phyloP scores from a whole-genome alignment of 1,140 invertebrate species.

The Anastatus disparis region DNA sequence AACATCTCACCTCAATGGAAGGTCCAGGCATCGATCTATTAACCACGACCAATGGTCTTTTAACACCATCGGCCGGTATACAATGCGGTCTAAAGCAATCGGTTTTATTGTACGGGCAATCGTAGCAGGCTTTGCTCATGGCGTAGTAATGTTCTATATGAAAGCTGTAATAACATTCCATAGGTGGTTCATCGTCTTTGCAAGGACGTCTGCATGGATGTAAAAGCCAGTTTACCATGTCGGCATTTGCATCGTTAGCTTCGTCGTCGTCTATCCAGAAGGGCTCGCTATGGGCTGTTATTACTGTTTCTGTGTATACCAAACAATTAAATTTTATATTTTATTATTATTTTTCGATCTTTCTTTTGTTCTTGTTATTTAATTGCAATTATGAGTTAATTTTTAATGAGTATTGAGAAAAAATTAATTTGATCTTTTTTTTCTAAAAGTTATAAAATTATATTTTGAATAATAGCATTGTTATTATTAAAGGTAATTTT shows the following conservation, averaged over 20 bases:
- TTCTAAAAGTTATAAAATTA: no score
- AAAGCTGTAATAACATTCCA: constrained; percentile 78
- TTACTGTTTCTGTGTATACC: not conserved
- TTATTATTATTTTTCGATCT: no score
- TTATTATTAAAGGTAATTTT: no score
- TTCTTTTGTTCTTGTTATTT: no score
- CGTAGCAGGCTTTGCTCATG: constrained; percentile 87
- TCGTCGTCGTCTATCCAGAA: constrained; percentile 8
- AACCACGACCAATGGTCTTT: constrained; percentile 78
- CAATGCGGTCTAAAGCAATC: constrained; percentile 85
- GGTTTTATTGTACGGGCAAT: constrained; percentile 80
- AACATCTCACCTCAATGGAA: constrained; percentile 75
- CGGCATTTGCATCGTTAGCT: not conserved
- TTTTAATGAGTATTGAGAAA: no score
- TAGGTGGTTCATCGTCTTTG: constrained; percentile 65
- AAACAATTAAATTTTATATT: no score
- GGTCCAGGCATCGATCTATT: constrained; percentile 91
- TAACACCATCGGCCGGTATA: constrained; percentile 82
- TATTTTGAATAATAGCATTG: no score
- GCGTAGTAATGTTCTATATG: constrained; percentile 82
- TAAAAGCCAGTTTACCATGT: not conserved
- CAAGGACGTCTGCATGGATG: constrained; percentile 70
- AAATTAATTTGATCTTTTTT: no score
- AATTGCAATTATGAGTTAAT: no score
- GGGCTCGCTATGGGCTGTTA: not conserved